These are phyloP conservation scores for Epizoanthus fatuus DNA, from an alignment of 92 coral and sea anemone genomes.

Conservation along the genomic window DNA sequence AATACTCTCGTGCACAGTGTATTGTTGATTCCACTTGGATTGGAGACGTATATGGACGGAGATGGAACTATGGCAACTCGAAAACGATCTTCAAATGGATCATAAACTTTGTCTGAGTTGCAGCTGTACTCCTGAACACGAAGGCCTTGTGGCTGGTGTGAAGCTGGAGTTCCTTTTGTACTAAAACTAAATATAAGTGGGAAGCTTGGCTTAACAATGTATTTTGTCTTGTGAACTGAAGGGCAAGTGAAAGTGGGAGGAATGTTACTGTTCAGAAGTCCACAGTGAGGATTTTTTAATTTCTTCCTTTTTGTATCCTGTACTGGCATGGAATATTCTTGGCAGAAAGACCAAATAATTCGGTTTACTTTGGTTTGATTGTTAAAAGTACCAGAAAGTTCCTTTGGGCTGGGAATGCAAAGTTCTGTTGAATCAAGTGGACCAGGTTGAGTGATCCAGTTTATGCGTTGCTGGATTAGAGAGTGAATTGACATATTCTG, in stretches of 20 bases:
- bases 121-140: neutral
- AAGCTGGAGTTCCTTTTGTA: neutral
- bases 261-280: neutral
- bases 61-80: neutral
- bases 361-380: neutral
- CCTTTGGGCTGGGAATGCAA: neutral
- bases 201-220: too few species aligned
- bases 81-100: neutral
- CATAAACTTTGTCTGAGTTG: neutral
- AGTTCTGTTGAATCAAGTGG: neutral
- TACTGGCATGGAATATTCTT: neutral
- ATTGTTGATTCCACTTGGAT: neutral
- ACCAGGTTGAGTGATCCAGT: neutral
- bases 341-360: neutral
- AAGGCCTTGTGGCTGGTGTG: neutral
- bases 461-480: neutral
- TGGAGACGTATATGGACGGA: neutral
- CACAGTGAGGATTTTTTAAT: neutral
- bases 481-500: neutral
- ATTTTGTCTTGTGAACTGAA: too few species aligned
- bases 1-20: neutral
- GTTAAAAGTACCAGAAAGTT: neutral
- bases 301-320: neutral
- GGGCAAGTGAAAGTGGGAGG: neutral
- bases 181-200: neutral